These are phyloP conservation scores for Timandra comae DNA, from an alignment of 2,888 invertebrate genomes.

Conservation along the genomic window DNA sequence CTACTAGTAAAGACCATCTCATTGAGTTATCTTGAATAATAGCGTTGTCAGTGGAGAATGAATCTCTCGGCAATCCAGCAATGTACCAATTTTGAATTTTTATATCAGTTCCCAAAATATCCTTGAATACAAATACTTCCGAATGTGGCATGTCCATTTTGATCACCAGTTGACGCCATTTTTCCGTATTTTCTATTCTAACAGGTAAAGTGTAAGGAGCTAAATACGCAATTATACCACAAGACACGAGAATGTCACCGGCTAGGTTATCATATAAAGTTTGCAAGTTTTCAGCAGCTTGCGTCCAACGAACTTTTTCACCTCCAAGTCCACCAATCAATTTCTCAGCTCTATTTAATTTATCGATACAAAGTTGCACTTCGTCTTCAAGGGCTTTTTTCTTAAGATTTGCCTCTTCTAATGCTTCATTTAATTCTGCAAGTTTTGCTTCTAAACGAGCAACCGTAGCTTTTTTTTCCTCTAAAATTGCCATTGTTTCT, in stretches of 20 bases:
- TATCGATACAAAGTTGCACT: slow-evolving; percentile 88
- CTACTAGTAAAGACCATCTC: slow-evolving; percentile 87
- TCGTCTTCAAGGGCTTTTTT: slow-evolving; percentile 83
- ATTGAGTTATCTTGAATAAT: slow-evolving; percentile 88
- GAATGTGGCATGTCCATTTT: slow-evolving; percentile 86
- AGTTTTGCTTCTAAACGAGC: slow-evolving; percentile 85
- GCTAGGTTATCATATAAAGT: slow-evolving; percentile 86
- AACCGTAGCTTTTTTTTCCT: slow-evolving; percentile 88
- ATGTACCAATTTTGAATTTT: slow-evolving; percentile 92
- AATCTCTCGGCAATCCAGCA: slow-evolving; percentile 86
- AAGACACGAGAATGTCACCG: slow-evolving; percentile 92
- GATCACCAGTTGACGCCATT: slow-evolving; percentile 85
- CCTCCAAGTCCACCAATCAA: slow-evolving; percentile 92
- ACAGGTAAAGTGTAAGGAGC: slow-evolving; percentile 88
- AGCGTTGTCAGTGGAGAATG: slow-evolving; percentile 89
- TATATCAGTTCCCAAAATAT: slow-evolving; percentile 88
- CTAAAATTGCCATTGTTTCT: slow-evolving; percentile 89
- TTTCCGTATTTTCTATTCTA: slow-evolving; percentile 74
- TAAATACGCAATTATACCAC: slow-evolving; percentile 92
- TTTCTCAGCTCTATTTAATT: slow-evolving; percentile 90
- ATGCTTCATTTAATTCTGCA: slow-evolving; percentile 81
- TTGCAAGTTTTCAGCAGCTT: slow-evolving; percentile 85
- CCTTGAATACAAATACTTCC: slow-evolving; percentile 81
- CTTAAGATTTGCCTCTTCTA: slow-evolving; percentile 80
- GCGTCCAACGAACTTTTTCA: slow-evolving; percentile 90